Evolutionary conservation across 1,140 invertebrate genomes (phyloP).

Genomic region (Leptopilina clavipes): DNA sequence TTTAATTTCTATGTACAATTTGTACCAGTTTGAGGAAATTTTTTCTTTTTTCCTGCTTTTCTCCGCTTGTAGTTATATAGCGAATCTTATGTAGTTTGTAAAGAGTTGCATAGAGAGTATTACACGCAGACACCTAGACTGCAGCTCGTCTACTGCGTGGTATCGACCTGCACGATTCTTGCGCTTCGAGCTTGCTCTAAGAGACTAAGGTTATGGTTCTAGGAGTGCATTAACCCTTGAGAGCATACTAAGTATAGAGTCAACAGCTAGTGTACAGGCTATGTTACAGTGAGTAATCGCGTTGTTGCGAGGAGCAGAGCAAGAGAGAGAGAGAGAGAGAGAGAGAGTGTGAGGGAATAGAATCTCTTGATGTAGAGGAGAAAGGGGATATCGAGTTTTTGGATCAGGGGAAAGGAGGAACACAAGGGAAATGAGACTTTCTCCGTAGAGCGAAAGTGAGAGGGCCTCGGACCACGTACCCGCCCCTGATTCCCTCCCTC

Average conservation of each 20-base stretch:
- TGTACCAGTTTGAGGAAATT: neutral
- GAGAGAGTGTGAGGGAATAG: slow-evolving; percentile 36
- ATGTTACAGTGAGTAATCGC: slow-evolving; percentile 48
- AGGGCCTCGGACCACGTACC: slow-evolving; percentile 56
- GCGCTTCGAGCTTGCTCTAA: slow-evolving; percentile 53
- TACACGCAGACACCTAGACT: slow-evolving; percentile 9
- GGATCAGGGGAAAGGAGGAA: slow-evolving; percentile 32
- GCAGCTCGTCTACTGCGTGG: slow-evolving; percentile 8
- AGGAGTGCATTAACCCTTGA: slow-evolving; percentile 73
- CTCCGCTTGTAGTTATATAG: neutral
- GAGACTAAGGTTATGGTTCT: slow-evolving; percentile 65
- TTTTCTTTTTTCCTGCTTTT: neutral
- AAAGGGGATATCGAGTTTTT: slow-evolving; percentile 40
- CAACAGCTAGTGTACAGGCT: slow-evolving; percentile 59
- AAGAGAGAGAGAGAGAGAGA: slow-evolving; percentile 35
- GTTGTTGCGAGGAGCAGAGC: slow-evolving; percentile 41
- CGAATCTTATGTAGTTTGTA: neutral
- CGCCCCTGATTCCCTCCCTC: slow-evolving; percentile 49
- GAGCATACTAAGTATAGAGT: slow-evolving; percentile 67
- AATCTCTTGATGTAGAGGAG: slow-evolving; percentile 39
- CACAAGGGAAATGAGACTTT: slow-evolving; percentile 61
- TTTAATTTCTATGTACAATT: too few relatives aligned
- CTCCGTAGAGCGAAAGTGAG: slow-evolving; percentile 73
- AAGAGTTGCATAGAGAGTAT: neutral
- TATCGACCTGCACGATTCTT: slow-evolving; percentile 58